These are phyloP conservation scores for Drosophila melanica DNA, from an alignment of 1,140 invertebrate species.

Conservation along the genomic window DNA sequence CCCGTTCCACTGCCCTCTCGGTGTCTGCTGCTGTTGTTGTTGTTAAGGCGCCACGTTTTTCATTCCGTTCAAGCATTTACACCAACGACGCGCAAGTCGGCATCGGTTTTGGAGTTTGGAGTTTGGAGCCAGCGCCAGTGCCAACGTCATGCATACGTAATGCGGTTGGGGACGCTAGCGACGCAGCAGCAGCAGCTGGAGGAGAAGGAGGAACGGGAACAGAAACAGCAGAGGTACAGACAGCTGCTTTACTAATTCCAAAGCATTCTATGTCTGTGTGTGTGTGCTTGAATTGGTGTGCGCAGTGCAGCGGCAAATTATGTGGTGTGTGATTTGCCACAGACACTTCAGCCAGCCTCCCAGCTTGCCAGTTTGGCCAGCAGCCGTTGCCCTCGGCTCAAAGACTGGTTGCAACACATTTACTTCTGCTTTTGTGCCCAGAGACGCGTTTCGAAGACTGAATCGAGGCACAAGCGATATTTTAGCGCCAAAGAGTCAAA, in stretches of 20 bases:
- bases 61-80: slow-evolving; percentile 68
- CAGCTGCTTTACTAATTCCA: slow-evolving; percentile 71
- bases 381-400: background rate
- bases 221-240: background rate
- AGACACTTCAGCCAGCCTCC: slow-evolving; percentile 38
- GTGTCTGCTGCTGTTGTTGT: background rate
- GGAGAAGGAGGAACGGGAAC: background rate
- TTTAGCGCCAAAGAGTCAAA: slow-evolving; percentile 55
- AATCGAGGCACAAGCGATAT: slow-evolving; percentile 54
- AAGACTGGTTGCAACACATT: slow-evolving; percentile 42
- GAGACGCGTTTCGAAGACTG: slow-evolving; percentile 37
- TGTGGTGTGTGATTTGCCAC: slow-evolving; percentile 80
- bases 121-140: slow-evolving; percentile 31
- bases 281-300: slow-evolving; percentile 31
- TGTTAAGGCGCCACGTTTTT: slow-evolving; percentile 32
- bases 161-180: slow-evolving; percentile 67
- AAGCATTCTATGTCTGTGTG: slow-evolving; percentile 27
- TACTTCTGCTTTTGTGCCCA: slow-evolving; percentile 46
- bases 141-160: slow-evolving; percentile 79
- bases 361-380: background rate
- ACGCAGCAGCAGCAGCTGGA: slow-evolving; percentile 36
- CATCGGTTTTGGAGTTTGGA: slow-evolving; percentile 20
- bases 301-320: slow-evolving; percentile 78
- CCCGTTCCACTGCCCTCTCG: no score
- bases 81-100: slow-evolving; percentile 54